Percentiles rank a stretch among this genome's conserved stretches.
phyloP scores from a whole-genome alignment of 1,140 invertebrate genomes.

The Pristionchus pacificus region DNA sequence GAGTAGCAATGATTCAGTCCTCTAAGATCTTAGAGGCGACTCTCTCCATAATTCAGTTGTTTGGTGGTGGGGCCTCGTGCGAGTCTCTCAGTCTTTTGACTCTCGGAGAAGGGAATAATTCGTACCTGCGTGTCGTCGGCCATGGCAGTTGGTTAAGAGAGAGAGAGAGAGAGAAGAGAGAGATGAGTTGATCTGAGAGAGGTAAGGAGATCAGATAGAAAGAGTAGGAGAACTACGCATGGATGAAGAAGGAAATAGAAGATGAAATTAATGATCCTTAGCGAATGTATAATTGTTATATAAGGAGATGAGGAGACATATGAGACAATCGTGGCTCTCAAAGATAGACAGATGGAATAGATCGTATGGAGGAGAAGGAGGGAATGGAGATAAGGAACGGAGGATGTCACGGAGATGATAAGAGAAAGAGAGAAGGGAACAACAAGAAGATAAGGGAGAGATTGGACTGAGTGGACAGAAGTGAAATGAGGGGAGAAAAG shows the following conservation, averaged over 20 bases:
- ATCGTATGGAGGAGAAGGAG: slow-evolving; percentile 17
- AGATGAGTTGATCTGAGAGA: slow-evolving; percentile 5
- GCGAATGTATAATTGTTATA: background rate
- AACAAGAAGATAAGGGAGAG: background rate
- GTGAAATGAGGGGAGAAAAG: too few species aligned
- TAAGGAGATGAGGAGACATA: background rate
- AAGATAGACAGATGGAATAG: slow-evolving; percentile 2
- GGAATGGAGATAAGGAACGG: slow-evolving; percentile 10
- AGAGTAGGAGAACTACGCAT: background rate
- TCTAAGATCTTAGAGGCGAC: too few species aligned
- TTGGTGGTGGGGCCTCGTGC: too few species aligned
- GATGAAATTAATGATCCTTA: slow-evolving; percentile 1
- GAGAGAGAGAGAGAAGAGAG: background rate
- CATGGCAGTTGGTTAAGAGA: background rate
- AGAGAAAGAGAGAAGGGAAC: background rate
- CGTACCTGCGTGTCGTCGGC: background rate
- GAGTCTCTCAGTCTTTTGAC: too few species aligned
- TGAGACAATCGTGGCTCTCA: background rate
- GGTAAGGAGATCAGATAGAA: background rate
- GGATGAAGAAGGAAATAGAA: background rate
- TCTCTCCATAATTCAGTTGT: too few species aligned
- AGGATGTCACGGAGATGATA: slow-evolving; percentile 2
- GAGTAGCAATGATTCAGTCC: background rate
- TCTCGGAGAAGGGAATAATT: background rate
- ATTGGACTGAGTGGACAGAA: background rate